Evolutionary conservation across 2,888 invertebrate species (phyloP), one percentile per base, ranked within the genome.

Genomic region (Campaea margaritaria): DNA sequence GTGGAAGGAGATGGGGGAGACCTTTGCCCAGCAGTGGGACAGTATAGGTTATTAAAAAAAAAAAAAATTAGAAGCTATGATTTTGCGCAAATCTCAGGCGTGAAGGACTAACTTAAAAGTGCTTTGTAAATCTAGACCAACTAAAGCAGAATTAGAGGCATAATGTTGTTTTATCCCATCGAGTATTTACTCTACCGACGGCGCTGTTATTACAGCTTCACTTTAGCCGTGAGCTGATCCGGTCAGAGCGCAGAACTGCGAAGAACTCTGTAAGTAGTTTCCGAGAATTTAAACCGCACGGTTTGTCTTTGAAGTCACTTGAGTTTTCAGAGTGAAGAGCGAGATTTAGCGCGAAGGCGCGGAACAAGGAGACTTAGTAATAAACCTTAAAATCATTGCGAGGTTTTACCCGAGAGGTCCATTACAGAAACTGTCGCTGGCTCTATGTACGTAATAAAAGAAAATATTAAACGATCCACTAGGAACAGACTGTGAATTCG

Each of bases 161-260:
- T 13, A 34, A 21, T 10, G 21, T 21, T 21, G 21, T 48, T 55
- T 48, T 38, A 43, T 38, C 56, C 36, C 42, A 44, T 14, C 27
- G 16, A 42, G 31, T 43, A 46, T 50, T 57, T 57, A 50, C 50
- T 57, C 31, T 41, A 34, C 10, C 28, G 46, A 51, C 50, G 34
- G 21, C 13, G 21, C 36, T 55, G 27, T 48, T 55, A 48, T 55
- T 48, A 43, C 34, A 48, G 47, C 36, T 36, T 48, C 27, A 42
- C 48, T 55, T 48, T 46, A 42, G 13, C 48, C 34, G 27, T 36
- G 36, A 15, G 13, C 42, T 55, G 47, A 58, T 51, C 57, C 36
- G 46, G 46, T 46, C 45, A 48, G 21, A 48, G 11, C 21, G 47
- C 43, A 12, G 43, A 21, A 21, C 27, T 28, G 34, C 7, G 31